A percentile compares a stretch with the other conserved stretches of the same genome.
Conservation (phyloP, 2,113 vertebrate genomes). For the Hippocampus abdominalis region DNA sequence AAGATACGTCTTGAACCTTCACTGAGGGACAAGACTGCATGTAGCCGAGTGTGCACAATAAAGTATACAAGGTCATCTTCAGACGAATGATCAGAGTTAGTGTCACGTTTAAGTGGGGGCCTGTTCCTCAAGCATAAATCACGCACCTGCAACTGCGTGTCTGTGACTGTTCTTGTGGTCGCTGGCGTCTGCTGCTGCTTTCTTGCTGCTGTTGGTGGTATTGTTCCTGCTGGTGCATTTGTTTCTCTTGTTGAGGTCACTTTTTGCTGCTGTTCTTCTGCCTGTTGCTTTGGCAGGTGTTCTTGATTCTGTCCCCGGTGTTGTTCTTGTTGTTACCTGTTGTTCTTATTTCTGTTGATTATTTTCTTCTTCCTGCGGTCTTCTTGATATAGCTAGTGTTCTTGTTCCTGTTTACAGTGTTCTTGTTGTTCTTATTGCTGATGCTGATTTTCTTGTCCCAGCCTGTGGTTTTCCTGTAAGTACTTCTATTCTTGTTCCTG, state of each 20-base stretch:
- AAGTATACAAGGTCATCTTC: too few relatives aligned
- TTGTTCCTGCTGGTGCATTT: not conserved
- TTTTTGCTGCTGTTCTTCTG: not conserved
- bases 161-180: not conserved
- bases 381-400: not conserved
- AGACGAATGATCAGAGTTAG: too few relatives aligned
- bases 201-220: not conserved
- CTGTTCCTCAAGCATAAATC: constrained; percentile 43
- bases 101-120: not conserved
- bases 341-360: not conserved
- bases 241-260: not conserved
- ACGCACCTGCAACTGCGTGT: constrained; percentile 16
- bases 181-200: not conserved
- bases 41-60: too few relatives aligned
- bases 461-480: not conserved
- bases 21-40: too few relatives aligned
- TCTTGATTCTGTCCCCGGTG: not conserved
- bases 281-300: not conserved
- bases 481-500: too few relatives aligned
- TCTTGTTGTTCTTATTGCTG: not conserved
- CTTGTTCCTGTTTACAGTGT: not conserved
- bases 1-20: too few relatives aligned
- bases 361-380: not conserved
- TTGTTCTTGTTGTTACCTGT: not conserved
- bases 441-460: not conserved